Percentiles rank a stretch among this genome's conserved stretches.
Evolutionary conservation across 2,888 invertebrate species (phyloP).

Genomic region (Papilio demoleus): DNA sequence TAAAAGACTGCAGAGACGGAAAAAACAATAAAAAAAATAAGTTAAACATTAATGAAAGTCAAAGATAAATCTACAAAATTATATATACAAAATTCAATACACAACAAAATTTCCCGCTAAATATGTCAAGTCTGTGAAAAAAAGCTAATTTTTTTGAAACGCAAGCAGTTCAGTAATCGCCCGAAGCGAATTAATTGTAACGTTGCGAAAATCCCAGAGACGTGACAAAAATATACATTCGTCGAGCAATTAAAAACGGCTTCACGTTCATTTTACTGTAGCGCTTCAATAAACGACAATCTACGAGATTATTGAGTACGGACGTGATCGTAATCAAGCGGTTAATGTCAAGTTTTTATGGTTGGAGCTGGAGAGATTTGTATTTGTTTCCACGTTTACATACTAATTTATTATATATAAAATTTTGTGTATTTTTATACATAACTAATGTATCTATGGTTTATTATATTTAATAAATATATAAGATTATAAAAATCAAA

Average conservation of each 20-base stretch:
- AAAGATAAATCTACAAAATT: no score
- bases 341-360: background rate
- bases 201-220: conserved; percentile 6
- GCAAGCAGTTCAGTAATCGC: conserved; percentile 13
- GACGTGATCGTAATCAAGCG: conserved; percentile 6
- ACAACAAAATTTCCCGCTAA: background rate
- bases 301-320: conserved; percentile 10
- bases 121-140: background rate
- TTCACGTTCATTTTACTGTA: conserved; percentile 5
- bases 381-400: background rate
- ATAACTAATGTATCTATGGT: no score
- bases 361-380: background rate
- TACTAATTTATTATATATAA: background rate
- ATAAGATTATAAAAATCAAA: no score
- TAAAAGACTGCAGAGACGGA: no score
- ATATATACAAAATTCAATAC: no score
- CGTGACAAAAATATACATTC: conserved; percentile 19
- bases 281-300: conserved; percentile 10
- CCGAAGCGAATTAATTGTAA: conserved; percentile 4
- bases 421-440: no score
- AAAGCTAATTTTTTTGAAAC: background rate
- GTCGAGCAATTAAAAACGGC: conserved; percentile 18
- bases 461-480: no score
- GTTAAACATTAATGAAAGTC: no score
- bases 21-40: no score